These are phyloP conservation scores for Temnothorax unifasciatus DNA, from an alignment of 2,888 invertebrate genomes.

Conservation along the genomic window DNA sequence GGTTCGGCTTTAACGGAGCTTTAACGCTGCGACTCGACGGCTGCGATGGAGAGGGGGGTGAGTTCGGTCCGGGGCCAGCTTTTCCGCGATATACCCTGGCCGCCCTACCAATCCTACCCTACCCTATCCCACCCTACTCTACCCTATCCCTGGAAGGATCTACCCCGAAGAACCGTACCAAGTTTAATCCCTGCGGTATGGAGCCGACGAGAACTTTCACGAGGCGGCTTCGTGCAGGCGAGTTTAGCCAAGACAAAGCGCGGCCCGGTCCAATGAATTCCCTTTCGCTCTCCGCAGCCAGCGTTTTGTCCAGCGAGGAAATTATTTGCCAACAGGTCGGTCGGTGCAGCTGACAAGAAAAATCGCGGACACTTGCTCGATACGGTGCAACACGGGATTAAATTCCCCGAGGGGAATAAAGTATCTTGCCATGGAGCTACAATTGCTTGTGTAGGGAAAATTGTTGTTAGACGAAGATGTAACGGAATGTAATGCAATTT, in stretches of 20 bases:
- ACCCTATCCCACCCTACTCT: neutral
- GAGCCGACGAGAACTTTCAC: slow-evolving; percentile 59
- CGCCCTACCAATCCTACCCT: slow-evolving; percentile 10
- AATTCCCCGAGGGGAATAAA: slow-evolving; percentile 35
- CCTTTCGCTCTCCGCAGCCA: slow-evolving; percentile 36
- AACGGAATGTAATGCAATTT: neutral
- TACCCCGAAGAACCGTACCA: slow-evolving; percentile 48
- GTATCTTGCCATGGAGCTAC: slow-evolving; percentile 16
- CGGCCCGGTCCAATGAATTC: slow-evolving; percentile 57
- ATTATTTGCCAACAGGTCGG: slow-evolving; percentile 55
- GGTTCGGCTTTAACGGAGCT: slow-evolving; percentile 63
- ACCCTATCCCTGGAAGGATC: slow-evolving; percentile 13
- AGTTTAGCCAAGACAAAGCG: slow-evolving; percentile 59
- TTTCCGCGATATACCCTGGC: slow-evolving; percentile 41
- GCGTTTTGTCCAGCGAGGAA: slow-evolving; percentile 46
- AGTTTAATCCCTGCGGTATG: slow-evolving; percentile 64
- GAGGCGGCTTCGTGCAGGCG: slow-evolving; percentile 43
- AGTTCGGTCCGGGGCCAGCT: slow-evolving; percentile 36
- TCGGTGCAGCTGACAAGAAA: slow-evolving; percentile 49
- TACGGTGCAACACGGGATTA: slow-evolving; percentile 33
- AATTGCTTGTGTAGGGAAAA: neutral
- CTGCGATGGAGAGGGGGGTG: slow-evolving; percentile 2
- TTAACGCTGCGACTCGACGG: slow-evolving; percentile 46
- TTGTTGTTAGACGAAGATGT: slow-evolving; percentile 5
- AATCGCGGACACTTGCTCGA: slow-evolving; percentile 49